These are phyloP conservation scores for Pygoscelis antarcticus DNA, from an alignment of 2,113 vertebrate species.

Conservation along the genomic window DNA sequence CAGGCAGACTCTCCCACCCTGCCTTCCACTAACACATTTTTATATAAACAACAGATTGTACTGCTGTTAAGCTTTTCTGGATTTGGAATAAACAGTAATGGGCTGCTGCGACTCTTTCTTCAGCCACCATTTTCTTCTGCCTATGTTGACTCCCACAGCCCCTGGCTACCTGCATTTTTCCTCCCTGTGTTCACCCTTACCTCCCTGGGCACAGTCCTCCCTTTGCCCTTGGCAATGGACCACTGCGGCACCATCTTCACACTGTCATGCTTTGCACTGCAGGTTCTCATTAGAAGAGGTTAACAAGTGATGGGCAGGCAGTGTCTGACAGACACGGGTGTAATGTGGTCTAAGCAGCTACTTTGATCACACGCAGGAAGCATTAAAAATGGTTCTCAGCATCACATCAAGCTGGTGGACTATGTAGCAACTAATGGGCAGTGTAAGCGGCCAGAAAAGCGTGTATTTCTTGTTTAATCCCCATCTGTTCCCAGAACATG, in stretches of 20 bases:
- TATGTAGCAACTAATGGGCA: neutral
- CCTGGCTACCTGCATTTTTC: neutral
- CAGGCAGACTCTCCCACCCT: neutral
- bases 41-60: neutral
- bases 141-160: neutral
- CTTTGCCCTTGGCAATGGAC: neutral
- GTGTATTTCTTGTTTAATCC: neutral
- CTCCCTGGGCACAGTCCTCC: neutral
- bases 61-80: neutral
- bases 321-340: fast-evolving
- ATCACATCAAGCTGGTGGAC: neutral
- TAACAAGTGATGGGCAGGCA: neutral
- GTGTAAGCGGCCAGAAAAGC: fast-evolving
- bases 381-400: neutral
- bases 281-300: fast-evolving
- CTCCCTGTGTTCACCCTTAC: neutral
- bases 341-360: fast-evolving
- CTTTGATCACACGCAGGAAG: neutral
- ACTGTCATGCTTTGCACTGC: fast-evolving
- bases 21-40: neutral
- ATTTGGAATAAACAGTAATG: neutral
- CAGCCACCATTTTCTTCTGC: fast-evolving
- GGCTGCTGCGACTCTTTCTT: neutral
- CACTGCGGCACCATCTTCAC: fast-evolving
- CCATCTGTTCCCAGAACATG: neutral